These are phyloP conservation scores for Synergus laeviventris DNA, from an alignment of 2,888 invertebrate species.

Conservation along the genomic window DNA sequence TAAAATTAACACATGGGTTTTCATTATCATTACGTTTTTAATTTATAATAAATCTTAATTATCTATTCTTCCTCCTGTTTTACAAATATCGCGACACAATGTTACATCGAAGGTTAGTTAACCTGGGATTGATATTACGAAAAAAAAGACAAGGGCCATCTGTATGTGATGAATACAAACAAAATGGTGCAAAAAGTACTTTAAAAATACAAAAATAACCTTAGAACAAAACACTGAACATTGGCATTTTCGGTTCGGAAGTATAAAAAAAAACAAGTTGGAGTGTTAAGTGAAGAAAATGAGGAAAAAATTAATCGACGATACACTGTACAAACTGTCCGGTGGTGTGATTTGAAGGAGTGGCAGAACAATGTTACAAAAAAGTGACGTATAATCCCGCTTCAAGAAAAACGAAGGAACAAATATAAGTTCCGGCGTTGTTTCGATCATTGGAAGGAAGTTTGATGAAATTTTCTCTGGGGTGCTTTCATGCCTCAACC, in stretches of 20 bases:
- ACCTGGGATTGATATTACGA: conserved; percentile 27
- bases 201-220: conserved; percentile 33
- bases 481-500: conserved; percentile 86
- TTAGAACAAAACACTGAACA: neutral
- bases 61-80: conserved; percentile 50
- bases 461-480: conserved; percentile 51
- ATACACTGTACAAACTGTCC: conserved; percentile 17
- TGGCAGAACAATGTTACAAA: conserved; percentile 34
- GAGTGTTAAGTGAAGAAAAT: conserved; percentile 24
- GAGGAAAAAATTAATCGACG: conserved; percentile 34
- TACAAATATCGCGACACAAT: conserved; percentile 29
- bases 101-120: conserved; percentile 36
- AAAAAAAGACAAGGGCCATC: conserved; percentile 12
- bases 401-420: conserved; percentile 37
- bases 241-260: conserved; percentile 1
- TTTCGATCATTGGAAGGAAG: conserved; percentile 53
- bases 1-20: conserved; percentile 29
- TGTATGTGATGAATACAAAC: conserved; percentile 8
- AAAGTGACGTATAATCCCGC: conserved; percentile 15
- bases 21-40: conserved; percentile 44
- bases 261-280: conserved; percentile 5
- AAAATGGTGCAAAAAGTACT: conserved; percentile 30
- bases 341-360: conserved; percentile 4
- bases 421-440: conserved; percentile 44
- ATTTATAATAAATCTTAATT: conserved; percentile 64